Conservation (phyloP, 64 coral and sea anemone species). For the Montipora capricornis region DNA sequence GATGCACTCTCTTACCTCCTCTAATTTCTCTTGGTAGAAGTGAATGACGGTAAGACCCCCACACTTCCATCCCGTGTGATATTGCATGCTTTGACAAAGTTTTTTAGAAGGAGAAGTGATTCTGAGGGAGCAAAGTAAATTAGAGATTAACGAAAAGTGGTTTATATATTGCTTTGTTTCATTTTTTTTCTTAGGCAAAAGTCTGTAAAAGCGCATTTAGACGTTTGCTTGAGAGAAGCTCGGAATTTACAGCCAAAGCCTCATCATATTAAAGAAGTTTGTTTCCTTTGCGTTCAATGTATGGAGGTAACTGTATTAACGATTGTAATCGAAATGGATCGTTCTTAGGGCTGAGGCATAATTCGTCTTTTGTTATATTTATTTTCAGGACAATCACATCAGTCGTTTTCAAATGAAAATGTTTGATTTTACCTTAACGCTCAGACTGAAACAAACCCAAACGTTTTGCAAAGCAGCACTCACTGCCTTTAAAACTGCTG, state of each 20-base stretch:
- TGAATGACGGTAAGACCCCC: too few species aligned
- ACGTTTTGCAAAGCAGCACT: slow-evolving; percentile 1
- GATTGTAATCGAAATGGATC: background rate
- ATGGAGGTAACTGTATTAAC: slow-evolving; percentile 62
- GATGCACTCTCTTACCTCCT: too few species aligned
- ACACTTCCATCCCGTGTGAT: too few species aligned
- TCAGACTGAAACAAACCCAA: background rate
- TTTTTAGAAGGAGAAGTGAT: too few species aligned
- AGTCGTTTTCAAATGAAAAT: slow-evolving; percentile 31
- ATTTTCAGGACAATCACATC: slow-evolving; percentile 8
- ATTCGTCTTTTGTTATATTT: too few species aligned
- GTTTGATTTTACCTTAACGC: background rate
- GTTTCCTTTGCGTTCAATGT: slow-evolving; percentile 82
- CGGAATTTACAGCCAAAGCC: slow-evolving; percentile 16
- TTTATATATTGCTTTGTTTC: too few species aligned
- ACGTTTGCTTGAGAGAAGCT: slow-evolving; percentile 55
- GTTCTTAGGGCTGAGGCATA: too few species aligned
- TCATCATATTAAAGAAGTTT: slow-evolving; percentile 68
- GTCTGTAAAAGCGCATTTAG: slow-evolving; percentile 62
- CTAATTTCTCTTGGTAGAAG: too few species aligned
- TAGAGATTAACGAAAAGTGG: too few species aligned
- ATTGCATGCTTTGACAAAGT: too few species aligned
- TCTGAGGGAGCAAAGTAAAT: too few species aligned
- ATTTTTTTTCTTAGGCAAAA: background rate
- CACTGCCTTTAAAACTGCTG: background rate